Evolutionary conservation across 2,797 vertebrate genomes (phyloP).

Genomic region (Alca torda): DNA sequence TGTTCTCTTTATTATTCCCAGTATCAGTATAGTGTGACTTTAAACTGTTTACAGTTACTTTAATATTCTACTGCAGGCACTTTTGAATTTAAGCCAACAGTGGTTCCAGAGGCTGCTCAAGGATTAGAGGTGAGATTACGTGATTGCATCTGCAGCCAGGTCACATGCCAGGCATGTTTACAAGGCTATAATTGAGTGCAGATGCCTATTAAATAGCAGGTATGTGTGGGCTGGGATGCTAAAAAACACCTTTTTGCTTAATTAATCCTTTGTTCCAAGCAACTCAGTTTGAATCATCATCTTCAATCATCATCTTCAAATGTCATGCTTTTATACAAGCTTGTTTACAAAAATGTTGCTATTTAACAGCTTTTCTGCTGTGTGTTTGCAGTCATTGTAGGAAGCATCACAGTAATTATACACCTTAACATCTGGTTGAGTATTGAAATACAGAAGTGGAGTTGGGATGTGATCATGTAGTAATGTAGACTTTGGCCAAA

Average conservation of each 20-base stretch:
- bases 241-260: neutral
- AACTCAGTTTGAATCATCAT: neutral
- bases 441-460: neutral
- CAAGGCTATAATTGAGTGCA: slow-evolving; percentile 1
- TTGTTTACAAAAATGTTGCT: neutral
- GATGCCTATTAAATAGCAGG: neutral
- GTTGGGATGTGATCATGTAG: neutral
- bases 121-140: slow-evolving; percentile 49
- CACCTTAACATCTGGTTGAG: neutral
- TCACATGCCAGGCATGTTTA: slow-evolving; percentile 31
- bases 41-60: neutral
- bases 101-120: slow-evolving; percentile 14
- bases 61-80: neutral
- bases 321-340: neutral
- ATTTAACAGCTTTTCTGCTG: neutral
- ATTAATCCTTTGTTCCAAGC: neutral
- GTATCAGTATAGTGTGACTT: neutral
- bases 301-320: neutral
- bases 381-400: neutral
- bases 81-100: neutral
- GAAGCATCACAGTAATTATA: neutral
- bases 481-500: neutral
- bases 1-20: neutral
- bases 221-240: neutral
- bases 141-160: neutral